Evolutionary conservation across 2,113 vertebrate species (phyloP), one percentile per base, ranked within the genome.

Genomic region (Indicator indicator): DNA sequence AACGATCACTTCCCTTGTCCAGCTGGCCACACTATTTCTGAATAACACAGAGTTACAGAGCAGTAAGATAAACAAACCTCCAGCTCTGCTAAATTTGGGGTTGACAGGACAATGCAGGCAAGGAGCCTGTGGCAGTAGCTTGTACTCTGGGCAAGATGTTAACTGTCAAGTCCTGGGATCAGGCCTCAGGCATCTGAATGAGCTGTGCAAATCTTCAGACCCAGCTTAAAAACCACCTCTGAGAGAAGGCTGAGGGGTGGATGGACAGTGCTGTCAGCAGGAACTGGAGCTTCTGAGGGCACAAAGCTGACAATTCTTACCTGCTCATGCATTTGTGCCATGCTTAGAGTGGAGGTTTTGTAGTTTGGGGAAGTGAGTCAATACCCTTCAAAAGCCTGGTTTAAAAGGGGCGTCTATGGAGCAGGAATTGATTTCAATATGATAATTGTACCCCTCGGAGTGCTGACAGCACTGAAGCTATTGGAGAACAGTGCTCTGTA

Each of bases 101-200:
- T 33, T 95, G 95, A 88, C 85, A 95, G 97, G 95, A 79, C 92
- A 24, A 83, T 77, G 76, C 32, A 10, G 75, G 82, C 42, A 95
- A 74, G 93, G 83, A 93, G 97, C 95, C 95, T 77, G 96, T 93
- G 96, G 95, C 95, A 2, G 96, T 40, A 36, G 92, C 42, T 94
- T n/a, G 23, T 74, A 48, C 24, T 76, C 95, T 81, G 96, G 96
- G 90, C 90, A 92, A 95, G 95, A 93, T 97, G 96, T 97, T 97
- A 96, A n/a, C 97, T 97, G 96, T 96, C 97, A 97, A 16, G 82
- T 86, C n/a, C 70, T 15, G 96, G 86, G 95, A 96, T 96, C 96
- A 77, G 96, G 97, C 97, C 98, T 76, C 94, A 92, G 97, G 97
- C 97, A 6, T 90, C 93, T 73, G 90, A 95, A 96, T 97, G 97